Evolutionary conservation across 2,113 vertebrate species (phyloP).

Genomic region (Galeopterus variegatus): DNA sequence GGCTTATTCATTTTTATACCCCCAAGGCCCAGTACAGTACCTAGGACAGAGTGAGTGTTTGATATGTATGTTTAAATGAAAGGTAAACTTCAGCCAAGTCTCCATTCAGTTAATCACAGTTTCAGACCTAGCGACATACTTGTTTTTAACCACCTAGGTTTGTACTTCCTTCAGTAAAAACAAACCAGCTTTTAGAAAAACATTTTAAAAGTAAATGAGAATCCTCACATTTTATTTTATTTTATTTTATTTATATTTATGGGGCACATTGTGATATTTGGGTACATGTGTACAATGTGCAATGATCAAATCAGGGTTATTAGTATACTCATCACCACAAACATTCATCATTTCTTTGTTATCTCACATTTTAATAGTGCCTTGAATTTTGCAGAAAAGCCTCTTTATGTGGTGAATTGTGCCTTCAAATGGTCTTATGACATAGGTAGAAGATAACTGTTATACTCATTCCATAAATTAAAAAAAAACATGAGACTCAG

Average conservation of each 20-base stretch:
- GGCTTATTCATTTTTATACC: slow-evolving; percentile 13
- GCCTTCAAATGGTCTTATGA: slow-evolving; percentile 53
- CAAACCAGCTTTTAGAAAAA: slow-evolving; percentile 40
- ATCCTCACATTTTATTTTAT: not conserved
- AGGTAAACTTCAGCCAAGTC: not conserved
- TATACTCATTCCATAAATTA: not conserved
- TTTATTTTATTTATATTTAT: too few species aligned
- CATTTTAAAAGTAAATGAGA: slow-evolving; percentile 36
- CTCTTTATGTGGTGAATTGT: slow-evolving; percentile 20
- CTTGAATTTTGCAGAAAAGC: slow-evolving; percentile 62
- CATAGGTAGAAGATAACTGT: slow-evolving; percentile 1
- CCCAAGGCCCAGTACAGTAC: not conserved
- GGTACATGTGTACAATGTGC: too few species aligned
- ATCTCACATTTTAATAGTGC: slow-evolving; percentile 27
- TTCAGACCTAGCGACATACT: not conserved
- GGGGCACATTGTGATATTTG: too few species aligned
- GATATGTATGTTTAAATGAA: slow-evolving; percentile 30
- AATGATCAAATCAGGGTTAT: too few species aligned
- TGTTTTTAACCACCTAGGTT: not conserved
- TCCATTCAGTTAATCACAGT: slow-evolving; percentile 18
- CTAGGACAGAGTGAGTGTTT: slow-evolving; percentile 29
- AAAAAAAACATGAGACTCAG: slow-evolving; percentile 30
- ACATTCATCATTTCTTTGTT: not conserved
- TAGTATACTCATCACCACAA: too few species aligned
- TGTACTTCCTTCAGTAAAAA: not conserved